A percentile compares a stretch with the other conserved stretches of the same genome.
Conservation (phyloP, 2,113 vertebrate genomes). For the Cryptotis parvus region DNA sequence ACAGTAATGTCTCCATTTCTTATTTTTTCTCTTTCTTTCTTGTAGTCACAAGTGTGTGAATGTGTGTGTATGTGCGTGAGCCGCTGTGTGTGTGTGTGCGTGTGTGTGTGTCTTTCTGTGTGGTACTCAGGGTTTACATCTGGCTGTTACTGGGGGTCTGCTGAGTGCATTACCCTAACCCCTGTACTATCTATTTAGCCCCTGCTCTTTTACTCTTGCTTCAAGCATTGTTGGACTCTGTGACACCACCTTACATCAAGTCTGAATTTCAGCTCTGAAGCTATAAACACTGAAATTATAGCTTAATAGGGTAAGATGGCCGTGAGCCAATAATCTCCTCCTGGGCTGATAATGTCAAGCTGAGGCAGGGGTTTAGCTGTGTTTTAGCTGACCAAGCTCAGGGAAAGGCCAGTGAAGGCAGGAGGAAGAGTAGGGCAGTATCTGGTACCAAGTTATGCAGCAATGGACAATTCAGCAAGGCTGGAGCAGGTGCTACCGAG, state of each 20-base stretch:
- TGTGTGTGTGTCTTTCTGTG: too few relatives aligned
- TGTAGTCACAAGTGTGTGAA: too few relatives aligned
- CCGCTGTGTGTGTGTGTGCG: too few relatives aligned
- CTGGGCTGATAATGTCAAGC: not conserved
- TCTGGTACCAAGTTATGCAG: rapidly evolving
- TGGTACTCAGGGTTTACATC: too few relatives aligned
- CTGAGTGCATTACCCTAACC: too few relatives aligned
- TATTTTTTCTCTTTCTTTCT: too few relatives aligned
- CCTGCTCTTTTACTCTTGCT: not conserved
- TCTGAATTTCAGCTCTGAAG: not conserved
- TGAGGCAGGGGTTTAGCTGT: not conserved
- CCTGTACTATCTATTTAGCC: too few relatives aligned
- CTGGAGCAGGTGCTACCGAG: rapidly evolving
- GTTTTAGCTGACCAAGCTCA: too few relatives aligned
- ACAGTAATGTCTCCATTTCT: too few relatives aligned
- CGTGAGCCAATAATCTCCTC: not conserved
- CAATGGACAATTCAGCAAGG: rapidly evolving
- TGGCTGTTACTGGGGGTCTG: too few relatives aligned
- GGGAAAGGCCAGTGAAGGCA: rapidly evolving
- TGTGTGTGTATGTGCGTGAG: too few relatives aligned
- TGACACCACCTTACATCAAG: not conserved
- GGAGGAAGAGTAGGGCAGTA: not conserved
- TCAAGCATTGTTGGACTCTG: not conserved
- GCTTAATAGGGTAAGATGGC: not conserved
- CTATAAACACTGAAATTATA: too few relatives aligned